Conservation (phyloP, 2,888 invertebrate species). For the Amorpha juglandis region DNA sequence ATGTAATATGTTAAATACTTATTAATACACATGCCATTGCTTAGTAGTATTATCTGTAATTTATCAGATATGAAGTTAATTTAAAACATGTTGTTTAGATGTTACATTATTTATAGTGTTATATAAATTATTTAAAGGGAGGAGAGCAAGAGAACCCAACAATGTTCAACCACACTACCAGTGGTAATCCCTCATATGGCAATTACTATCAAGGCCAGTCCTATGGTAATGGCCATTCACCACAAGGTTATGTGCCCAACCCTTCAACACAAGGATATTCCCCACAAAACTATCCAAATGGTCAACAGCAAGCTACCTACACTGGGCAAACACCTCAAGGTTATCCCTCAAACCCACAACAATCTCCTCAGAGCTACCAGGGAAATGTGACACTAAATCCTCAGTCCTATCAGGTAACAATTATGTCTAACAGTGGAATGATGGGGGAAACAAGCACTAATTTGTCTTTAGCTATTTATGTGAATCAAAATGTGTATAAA, state of each 20-base stretch:
- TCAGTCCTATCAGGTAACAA: constrained; percentile 81
- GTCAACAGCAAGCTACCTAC: constrained; percentile 64
- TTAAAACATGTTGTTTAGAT: too few relatives aligned
- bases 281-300: constrained; percentile 69
- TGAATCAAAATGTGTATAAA: too few relatives aligned
- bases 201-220: constrained; percentile 78
- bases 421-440: not conserved
- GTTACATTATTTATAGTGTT: not conserved
- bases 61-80: too few relatives aligned
- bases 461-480: not conserved
- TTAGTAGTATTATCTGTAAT: too few relatives aligned
- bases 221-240: constrained; percentile 79
- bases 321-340: constrained; percentile 67
- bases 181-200: constrained; percentile 70
- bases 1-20: too few relatives aligned
- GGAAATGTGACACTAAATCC: constrained; percentile 75
- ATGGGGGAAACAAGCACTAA: too few relatives aligned
- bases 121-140: constrained; percentile 58
- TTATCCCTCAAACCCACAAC: constrained; percentile 74
- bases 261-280: constrained; percentile 73
- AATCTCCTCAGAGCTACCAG: constrained; percentile 73
- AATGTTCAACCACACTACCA: constrained; percentile 76
- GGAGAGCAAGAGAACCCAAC: constrained; percentile 76
- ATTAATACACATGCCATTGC: too few relatives aligned
- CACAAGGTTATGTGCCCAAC: constrained; percentile 72